phyloP scores from a whole-genome alignment of 2,888 invertebrate genomes.

The Nasonovia ribisnigri region DNA sequence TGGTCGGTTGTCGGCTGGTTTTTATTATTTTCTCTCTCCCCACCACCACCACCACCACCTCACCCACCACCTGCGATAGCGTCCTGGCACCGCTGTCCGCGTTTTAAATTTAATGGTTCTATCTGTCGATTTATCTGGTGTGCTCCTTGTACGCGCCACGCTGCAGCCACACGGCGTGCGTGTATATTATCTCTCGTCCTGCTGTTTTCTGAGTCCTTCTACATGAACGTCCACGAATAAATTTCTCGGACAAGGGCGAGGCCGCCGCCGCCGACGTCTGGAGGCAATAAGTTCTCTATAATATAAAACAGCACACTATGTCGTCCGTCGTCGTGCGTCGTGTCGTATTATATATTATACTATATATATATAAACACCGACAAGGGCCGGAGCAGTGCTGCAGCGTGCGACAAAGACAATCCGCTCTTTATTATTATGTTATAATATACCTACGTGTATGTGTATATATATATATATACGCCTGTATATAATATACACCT shows the following conservation, averaged over 20 bases:
- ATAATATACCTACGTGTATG: background rate
- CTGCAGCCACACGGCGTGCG: background rate
- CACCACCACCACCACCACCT: background rate
- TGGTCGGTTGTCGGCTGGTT: constrained; percentile 48
- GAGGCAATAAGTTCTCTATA: constrained; percentile 63
- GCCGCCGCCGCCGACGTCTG: constrained; percentile 57
- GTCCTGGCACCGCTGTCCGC: constrained; percentile 18
- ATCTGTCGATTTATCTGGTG: constrained; percentile 64
- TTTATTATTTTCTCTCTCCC: constrained; percentile 51
- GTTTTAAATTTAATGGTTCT: constrained; percentile 63
- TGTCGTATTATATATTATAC: constrained; percentile 21
- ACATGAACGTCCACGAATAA: constrained; percentile 53
- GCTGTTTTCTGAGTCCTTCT: constrained; percentile 57
- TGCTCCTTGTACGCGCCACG: constrained; percentile 58
- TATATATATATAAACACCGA: background rate
- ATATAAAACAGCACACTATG: constrained; percentile 44
- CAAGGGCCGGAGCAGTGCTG: background rate
- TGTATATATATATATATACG: background rate
- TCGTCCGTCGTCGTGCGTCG: constrained; percentile 26
- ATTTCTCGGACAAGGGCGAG: constrained; percentile 63
- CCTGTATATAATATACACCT: background rate
- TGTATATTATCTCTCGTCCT: constrained; percentile 40
- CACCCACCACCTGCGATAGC: background rate
- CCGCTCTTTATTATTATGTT: constrained; percentile 26
- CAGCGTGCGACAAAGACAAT: constrained; percentile 31